These are phyloP conservation scores for Epinephelus malabaricus DNA, from an alignment of 2,797 vertebrate species.

Conservation along the genomic window DNA sequence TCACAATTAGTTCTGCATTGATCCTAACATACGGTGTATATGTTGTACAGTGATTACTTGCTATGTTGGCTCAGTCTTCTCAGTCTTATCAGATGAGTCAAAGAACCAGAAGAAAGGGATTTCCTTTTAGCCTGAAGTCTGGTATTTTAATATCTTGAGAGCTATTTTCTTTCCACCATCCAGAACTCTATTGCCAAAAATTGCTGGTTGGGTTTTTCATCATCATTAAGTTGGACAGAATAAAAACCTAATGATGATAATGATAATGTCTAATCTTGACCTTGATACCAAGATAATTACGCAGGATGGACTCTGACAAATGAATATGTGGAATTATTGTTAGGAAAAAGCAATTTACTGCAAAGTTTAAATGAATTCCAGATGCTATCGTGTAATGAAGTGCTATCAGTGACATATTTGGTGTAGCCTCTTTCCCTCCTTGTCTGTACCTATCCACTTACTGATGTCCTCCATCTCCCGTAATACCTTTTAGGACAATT, in stretches of 20 bases:
- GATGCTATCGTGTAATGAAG: background rate
- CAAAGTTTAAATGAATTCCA: background rate
- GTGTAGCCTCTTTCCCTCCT: background rate
- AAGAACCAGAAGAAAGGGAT: no score
- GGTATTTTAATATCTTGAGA: background rate
- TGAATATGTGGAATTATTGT: background rate
- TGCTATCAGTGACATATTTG: background rate
- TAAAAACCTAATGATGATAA: background rate
- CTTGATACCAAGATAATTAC: background rate
- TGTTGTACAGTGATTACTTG: no score
- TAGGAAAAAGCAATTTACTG: background rate
- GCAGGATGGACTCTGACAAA: background rate
- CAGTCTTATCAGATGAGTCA: no score
- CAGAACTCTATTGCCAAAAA: background rate
- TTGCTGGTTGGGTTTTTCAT: background rate
- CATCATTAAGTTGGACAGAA: background rate
- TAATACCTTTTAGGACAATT: no score
- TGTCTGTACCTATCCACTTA: background rate
- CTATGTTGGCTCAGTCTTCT: no score
- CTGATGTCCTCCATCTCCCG: no score
- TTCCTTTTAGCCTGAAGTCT: background rate
- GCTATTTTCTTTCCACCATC: background rate
- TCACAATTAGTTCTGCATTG: no score
- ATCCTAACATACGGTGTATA: no score
- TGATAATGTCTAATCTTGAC: background rate